These are phyloP conservation scores for Thamnophis elegans DNA, from an alignment of 2,797 vertebrate species.

Conservation along the genomic window DNA sequence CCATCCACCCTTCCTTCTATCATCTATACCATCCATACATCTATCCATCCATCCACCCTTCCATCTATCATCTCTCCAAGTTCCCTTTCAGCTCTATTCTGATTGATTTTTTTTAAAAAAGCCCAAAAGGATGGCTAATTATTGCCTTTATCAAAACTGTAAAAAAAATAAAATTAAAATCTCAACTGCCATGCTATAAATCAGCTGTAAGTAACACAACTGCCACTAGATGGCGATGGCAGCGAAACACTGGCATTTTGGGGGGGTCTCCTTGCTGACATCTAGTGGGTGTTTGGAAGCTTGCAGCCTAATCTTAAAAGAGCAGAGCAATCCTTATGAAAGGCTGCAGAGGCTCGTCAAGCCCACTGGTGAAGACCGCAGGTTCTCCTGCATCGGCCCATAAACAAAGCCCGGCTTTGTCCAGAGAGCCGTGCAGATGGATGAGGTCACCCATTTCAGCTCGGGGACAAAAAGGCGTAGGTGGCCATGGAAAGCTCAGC, in stretches of 20 bases:
- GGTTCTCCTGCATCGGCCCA: conserved; percentile 27
- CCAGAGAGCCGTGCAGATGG: background rate
- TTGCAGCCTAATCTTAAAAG: background rate
- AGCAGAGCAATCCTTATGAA: background rate
- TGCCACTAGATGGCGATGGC: background rate
- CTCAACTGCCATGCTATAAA: too few relatives aligned
- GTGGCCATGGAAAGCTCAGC: background rate
- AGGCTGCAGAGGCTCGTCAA: too few relatives aligned
- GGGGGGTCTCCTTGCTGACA: background rate
- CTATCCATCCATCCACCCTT: too few relatives aligned
- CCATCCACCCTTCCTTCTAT: too few relatives aligned
- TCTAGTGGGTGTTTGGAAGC: background rate
- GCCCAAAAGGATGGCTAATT: too few relatives aligned
- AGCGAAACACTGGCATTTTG: background rate
- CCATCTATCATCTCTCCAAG: too few relatives aligned
- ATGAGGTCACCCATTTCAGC: conserved; percentile 64
- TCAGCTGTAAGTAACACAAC: background rate
- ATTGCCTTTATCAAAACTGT: too few relatives aligned
- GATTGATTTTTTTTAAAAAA: too few relatives aligned
- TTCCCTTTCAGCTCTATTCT: too few relatives aligned
- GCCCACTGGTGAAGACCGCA: background rate
- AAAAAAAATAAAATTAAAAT: too few relatives aligned
- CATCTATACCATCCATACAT: too few relatives aligned
- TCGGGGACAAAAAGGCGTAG: background rate
- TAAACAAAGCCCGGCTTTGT: conserved; percentile 65